Base-by-base conservation (phyloP, 2,888 invertebrate species). In the Meliscaeva auricollis region DNA sequence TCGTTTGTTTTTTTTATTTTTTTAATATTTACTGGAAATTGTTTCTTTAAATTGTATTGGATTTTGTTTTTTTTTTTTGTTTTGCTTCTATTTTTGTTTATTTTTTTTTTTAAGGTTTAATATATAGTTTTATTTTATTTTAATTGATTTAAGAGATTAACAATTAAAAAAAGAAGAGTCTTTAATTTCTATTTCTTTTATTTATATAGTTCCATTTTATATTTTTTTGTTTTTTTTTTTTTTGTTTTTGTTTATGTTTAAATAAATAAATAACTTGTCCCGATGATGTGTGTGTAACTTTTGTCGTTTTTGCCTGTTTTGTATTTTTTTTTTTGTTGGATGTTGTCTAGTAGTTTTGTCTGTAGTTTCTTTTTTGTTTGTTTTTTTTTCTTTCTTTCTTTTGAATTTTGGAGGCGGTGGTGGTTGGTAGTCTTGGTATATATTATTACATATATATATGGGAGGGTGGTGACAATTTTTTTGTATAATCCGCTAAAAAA, bases 21-120 rank as follows among this genome's bases (percentile, higher is more conserved):
- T 88, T 88, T 87, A 87, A 87, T 87, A 88, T 88, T 89, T 89
- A 87, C 75, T 87, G 87, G 82, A 87, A 87, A 87, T 87, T 87
- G 81, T 74, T 82, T 82, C 70, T 87, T 87, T 85, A 80, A 75
- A 77, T 85, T 82, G 77, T 78, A 84, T 88, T 88, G 87, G 89
- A 88, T 69, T 84, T 87, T 77, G 81, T 88, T 87, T 87, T 87
- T 73, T 72, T 69, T 84, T 87, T 78, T 80, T 88, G 87, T 87
- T 87, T 75, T 72, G 87, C 87, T 88, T 87, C 79, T 87, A 88
- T 88, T 89, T 89, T 88, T 26, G 26, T 38, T 38, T n/a, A n/a
- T n/a, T 8, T 38, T 38, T 88, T 88, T 88, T 88, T 89, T 89
- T 87, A 85, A 89, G 88, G 88, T 89, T 89, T 89, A 90, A 90